Evolutionary conservation across 2,888 invertebrate genomes (phyloP).

Genomic region (Gortyna flavago): DNA sequence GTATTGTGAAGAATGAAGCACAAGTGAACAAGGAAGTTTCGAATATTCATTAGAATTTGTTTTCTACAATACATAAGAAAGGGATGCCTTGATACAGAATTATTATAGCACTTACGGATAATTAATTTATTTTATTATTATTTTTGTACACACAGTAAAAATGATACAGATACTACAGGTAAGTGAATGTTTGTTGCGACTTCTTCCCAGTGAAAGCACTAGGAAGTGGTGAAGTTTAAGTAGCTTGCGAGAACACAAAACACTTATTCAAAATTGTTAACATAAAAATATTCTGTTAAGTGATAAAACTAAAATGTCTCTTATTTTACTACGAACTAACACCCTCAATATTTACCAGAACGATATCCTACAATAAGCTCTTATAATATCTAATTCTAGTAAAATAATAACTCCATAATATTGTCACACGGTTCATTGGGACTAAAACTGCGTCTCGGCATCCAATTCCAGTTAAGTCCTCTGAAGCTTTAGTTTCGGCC

Average conservation of each 20-base stretch:
- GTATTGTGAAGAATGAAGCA: background rate
- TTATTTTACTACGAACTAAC: background rate
- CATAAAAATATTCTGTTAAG: no score
- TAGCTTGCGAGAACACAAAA: no score
- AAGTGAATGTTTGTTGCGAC: no score
- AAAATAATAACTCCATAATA: background rate
- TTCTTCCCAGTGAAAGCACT: no score
- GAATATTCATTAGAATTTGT: background rate
- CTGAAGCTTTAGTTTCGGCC: constrained; percentile 27
- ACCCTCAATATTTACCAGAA: background rate
- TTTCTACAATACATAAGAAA: background rate
- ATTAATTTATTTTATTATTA: no score
- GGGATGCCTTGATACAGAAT: background rate
- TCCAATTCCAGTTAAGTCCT: constrained; percentile 28
- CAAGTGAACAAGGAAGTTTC: background rate
- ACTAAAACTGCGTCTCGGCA: background rate
- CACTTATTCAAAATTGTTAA: no score
- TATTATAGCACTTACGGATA: no score
- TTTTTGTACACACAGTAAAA: no score
- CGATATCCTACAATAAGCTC: background rate
- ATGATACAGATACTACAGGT: no score
- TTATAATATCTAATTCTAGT: background rate
- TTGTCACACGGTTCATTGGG: background rate
- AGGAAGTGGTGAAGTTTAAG: no score
- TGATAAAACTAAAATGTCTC: no score